Base-by-base conservation (phyloP, 2,113 vertebrate species). In the Megaptera novaeangliae region DNA sequence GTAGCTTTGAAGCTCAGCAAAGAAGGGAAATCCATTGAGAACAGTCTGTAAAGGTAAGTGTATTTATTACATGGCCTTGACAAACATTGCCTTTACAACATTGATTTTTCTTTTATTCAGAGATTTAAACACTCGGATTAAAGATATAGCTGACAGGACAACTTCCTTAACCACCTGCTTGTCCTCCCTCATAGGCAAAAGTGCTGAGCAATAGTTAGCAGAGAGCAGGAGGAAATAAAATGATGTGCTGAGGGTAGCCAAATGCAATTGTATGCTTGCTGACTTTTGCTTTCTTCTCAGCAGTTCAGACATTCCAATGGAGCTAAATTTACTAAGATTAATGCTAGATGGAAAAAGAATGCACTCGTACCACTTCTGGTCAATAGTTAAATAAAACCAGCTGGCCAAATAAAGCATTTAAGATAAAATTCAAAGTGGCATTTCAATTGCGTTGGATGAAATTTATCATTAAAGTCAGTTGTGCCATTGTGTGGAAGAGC, bases 71-170 rank as follows among this genome's bases (percentile, higher is more conserved):
- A 77, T 95, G 84, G 95, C 84, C 63, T 98, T 98, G 97, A 98
- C 98, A 98, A 99, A 98, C 97, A 97, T 98, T 98, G 97, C 96
- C 96, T 98, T 95, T 88, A 97, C 98, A 98, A 98, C 98, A 99
- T 99, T 98, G 98, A 96, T 98, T 97, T 93, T 97, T 97, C 94
- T 97, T 98, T 96, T 86, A 97, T 98, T 98, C 97, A 93, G 94
- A 97, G 97, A 98, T 98, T 97, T 98, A 98, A 96, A 87, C 94
- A 97, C 97, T 97, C 85, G 98, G 96, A 98, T 99, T 99, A 98
- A 98, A 98, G 98, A 97, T 97, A 98, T 72, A 98, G 98, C 98
- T 98, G 98, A 99, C 98, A 97, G 97, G 92, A 98, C 97, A 98
- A 96, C 95, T 98, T 98, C 94, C 97, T 97, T 97, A 98, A 96